These are phyloP conservation scores for Tetraneura akinire DNA, from an alignment of 1,140 invertebrate species.

Conservation along the genomic window DNA sequence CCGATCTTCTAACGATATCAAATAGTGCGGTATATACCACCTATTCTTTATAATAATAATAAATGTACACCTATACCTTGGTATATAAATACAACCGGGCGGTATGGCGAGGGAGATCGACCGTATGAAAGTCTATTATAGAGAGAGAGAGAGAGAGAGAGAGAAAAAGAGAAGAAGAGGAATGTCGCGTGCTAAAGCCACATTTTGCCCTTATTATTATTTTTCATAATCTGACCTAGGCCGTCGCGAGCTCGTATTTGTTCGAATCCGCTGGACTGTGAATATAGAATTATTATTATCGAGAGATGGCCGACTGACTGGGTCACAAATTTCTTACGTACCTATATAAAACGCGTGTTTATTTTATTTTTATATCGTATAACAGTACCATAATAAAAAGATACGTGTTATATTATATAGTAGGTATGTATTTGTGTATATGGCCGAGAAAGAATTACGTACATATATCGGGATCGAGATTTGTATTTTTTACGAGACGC, in stretches of 20 bases:
- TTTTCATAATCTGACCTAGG: neutral
- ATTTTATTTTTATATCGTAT: no score
- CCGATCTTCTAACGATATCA: neutral
- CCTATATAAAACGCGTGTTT: neutral
- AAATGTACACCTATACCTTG: no score
- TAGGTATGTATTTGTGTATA: neutral
- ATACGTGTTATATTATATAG: no score
- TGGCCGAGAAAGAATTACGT: neutral
- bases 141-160: no score
- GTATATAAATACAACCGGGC: neutral
- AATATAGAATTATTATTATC: slow-evolving; percentile 14
- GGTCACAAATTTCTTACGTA: slow-evolving; percentile 26
- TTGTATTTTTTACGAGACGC: slow-evolving; percentile 14
- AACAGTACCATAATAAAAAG: no score
- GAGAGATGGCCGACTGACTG: slow-evolving; percentile 24
- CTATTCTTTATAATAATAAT: no score
- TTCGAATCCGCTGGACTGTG: slow-evolving; percentile 26
- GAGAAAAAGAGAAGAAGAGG: neutral
- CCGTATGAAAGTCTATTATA: no score
- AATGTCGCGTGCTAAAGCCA: neutral
- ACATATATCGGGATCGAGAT: slow-evolving; percentile 3
- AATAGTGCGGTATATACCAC: no score
- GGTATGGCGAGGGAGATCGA: slow-evolving; percentile 11
- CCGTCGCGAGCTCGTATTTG: neutral
- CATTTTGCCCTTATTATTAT: neutral